Evolutionary conservation across 2,113 vertebrate genomes (phyloP).

Genomic region (Rallus limicola): DNA sequence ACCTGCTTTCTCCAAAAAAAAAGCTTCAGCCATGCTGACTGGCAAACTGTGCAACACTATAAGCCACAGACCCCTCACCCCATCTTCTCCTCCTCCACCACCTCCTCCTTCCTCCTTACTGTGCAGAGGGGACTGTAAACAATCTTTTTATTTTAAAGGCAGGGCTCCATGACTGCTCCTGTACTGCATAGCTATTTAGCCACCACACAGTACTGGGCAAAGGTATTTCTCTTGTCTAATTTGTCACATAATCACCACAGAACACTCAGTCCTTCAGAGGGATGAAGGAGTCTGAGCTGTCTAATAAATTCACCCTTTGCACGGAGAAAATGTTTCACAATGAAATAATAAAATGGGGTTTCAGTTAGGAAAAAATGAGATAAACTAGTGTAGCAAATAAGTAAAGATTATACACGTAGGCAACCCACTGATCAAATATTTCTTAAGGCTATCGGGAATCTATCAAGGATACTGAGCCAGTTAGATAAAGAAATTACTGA

Average conservation of each 20-base stretch:
- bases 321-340: constrained; percentile 45
- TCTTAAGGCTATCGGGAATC: constrained; percentile 63
- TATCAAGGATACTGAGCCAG: constrained; percentile 62
- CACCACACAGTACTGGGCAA: neutral
- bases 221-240: constrained; percentile 16
- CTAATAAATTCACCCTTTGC: constrained; percentile 51
- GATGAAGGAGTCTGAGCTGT: neutral
- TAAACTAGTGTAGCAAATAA: constrained; percentile 70
- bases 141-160: neutral
- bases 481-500: constrained; percentile 71
- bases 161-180: neutral
- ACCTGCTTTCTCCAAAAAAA: neutral
- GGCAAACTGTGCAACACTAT: neutral
- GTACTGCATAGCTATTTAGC: neutral
- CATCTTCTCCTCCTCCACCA: neutral
- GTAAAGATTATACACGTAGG: constrained; percentile 63
- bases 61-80: neutral
- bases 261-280: constrained; percentile 13
- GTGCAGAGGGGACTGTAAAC: neutral
- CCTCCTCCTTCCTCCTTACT: neutral
- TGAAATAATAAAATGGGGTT: constrained; percentile 64
- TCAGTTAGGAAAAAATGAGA: constrained; percentile 65
- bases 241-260: neutral
- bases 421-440: constrained; percentile 71
- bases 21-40: neutral